phyloP scores from a whole-genome alignment of 1,140 invertebrate species.

The Episyrphus balteatus region DNA sequence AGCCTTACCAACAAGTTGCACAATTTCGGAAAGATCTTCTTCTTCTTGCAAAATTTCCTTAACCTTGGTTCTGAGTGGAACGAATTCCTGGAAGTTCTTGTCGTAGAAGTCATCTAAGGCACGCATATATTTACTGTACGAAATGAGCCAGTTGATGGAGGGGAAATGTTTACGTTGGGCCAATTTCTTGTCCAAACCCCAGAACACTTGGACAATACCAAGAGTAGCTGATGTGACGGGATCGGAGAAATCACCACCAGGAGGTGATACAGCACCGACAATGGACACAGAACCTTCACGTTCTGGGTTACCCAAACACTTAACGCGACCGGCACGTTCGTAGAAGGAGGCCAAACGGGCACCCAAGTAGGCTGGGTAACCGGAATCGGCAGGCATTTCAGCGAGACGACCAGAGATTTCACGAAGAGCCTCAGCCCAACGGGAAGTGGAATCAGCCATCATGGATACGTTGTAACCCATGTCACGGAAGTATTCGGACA shows the following conservation, averaged over 20 bases:
- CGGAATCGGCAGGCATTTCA: slow-evolving; percentile 99
- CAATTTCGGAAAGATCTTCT: slow-evolving; percentile 99
- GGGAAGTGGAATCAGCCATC: slow-evolving; percentile 99
- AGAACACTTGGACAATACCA: slow-evolving; percentile 99
- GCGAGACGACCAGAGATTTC: slow-evolving; percentile 99
- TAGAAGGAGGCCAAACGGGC: slow-evolving; percentile 98
- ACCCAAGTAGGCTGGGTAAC: slow-evolving; percentile 97
- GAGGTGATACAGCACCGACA: slow-evolving; percentile 98
- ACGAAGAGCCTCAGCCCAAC: slow-evolving; percentile 99
- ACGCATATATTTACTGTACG: slow-evolving; percentile 97
- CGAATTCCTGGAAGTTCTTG: slow-evolving; percentile 97
- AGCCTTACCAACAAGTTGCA: slow-evolving; percentile 98
- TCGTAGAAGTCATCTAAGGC: slow-evolving; percentile 99
- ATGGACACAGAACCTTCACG: slow-evolving; percentile 97
- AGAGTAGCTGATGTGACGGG: slow-evolving; percentile 98
- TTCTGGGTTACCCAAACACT: slow-evolving; percentile 96
- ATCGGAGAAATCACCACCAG: slow-evolving; percentile 99
- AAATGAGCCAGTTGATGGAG: slow-evolving; percentile 99
- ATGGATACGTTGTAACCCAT: slow-evolving; percentile 99
- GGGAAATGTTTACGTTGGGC: slow-evolving; percentile 99
- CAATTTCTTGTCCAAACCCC: slow-evolving; percentile 98
- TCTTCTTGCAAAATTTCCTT: slow-evolving; percentile 98
- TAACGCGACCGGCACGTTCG: slow-evolving; percentile 95
- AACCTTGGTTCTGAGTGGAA: slow-evolving; percentile 84
- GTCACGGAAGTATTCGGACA: slow-evolving; percentile 97